Conservation (phyloP, 2,113 vertebrate species). For the Cairina moschata region DNA sequence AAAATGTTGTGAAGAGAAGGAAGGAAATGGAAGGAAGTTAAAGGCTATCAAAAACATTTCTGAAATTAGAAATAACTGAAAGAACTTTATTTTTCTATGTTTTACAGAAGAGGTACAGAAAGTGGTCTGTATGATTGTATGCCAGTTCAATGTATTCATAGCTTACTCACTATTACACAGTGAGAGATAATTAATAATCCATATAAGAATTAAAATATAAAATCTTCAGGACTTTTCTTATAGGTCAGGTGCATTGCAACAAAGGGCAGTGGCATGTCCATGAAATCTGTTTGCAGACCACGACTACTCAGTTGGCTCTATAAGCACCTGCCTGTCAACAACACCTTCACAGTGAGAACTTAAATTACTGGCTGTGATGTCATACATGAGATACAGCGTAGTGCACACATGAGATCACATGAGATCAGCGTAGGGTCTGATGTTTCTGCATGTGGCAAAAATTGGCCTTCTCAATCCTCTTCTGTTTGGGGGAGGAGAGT, state of each 20-base stretch:
- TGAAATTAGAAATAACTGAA: neutral
- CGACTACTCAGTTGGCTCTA: neutral
- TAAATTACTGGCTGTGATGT: neutral
- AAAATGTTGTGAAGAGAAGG: neutral
- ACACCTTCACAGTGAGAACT: neutral
- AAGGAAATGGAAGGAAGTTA: neutral
- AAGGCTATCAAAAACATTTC: neutral
- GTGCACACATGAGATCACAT: neutral
- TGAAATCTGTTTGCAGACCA: neutral
- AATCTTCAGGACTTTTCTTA: neutral
- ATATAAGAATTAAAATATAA: neutral
- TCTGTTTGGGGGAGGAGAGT: neutral
- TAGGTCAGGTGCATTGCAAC: neutral
- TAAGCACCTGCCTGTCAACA: neutral
- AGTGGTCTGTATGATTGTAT: neutral
- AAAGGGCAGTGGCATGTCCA: neutral
- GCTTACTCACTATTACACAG: neutral
- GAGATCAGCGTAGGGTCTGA: neutral
- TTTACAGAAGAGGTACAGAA: neutral
- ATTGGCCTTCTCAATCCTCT: neutral
- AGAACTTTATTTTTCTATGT: neutral
- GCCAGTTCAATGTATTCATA: neutral
- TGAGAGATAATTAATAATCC: neutral
- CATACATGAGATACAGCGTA: neutral
- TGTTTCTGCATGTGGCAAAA: neutral